phyloP scores from a whole-genome alignment of 2,797 vertebrate genomes.

The Okamejei kenojei region DNA sequence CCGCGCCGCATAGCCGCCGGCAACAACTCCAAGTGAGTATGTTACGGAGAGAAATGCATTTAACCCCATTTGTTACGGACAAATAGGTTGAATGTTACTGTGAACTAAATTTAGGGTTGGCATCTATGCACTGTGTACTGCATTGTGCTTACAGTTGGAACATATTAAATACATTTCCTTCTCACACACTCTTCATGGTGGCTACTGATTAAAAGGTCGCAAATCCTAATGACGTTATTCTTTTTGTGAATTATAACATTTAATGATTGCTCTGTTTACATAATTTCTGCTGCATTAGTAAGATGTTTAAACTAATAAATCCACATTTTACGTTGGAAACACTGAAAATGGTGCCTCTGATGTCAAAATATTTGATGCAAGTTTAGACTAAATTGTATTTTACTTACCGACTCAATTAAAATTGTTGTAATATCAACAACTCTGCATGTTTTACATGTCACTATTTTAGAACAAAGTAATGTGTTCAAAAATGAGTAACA shows the following conservation, averaged over 20 bases:
- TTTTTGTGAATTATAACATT: neutral
- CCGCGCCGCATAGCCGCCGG: too few species aligned
- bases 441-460: neutral
- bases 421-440: neutral
- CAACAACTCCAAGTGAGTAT: too few species aligned
- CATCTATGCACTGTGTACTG: too few species aligned
- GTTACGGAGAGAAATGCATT: too few species aligned
- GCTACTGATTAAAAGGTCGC: neutral
- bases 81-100: too few species aligned
- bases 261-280: neutral
- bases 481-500: neutral
- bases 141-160: neutral
- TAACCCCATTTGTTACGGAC: too few species aligned
- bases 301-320: neutral
- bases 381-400: neutral
- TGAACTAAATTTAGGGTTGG: too few species aligned
- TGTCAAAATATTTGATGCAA: neutral
- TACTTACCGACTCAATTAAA: neutral
- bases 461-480: neutral
- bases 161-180: neutral
- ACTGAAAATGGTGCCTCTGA: conserved; percentile 1
- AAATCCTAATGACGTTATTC: neutral
- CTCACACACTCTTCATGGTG: neutral
- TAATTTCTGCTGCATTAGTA: neutral
- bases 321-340: neutral